Evolutionary conservation across 2,797 vertebrate species (phyloP), one percentile per base, ranked within the genome.

Genomic region (Fistularia tabacaria): DNA sequence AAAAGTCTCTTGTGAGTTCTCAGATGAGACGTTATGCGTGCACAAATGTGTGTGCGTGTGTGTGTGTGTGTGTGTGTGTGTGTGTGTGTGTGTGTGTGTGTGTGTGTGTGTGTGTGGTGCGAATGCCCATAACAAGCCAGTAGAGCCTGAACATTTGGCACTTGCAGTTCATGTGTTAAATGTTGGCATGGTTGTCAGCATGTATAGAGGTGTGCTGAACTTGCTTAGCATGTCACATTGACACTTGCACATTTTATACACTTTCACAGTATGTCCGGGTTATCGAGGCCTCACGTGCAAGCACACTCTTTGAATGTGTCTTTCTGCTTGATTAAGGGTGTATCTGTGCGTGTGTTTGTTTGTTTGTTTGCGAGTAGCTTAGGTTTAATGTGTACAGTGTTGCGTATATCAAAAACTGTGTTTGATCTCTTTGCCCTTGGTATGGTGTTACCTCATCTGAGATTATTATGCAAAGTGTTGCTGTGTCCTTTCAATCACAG

Each of bases 91-190:
- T n/a, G 56, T 43, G 58, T 64, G 46, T 54, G 62, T 47, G 45
- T 59, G 52, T 48, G 58, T 51, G 45, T 62, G 56, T 54, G 49
- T 49, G 59, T 43, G 49, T 60, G 11, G 57, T 2, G 59, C 60
- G 79, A 74, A 64, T 70, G 73, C 62, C 69, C 76, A 65, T 73
- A 79, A 83, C 72, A 78, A 81, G 73, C 71, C 79, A 87, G 60
- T 71, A 64, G 81, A 82, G 78, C 84, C 78, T 87, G 81, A 88
- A 86, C 73, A 51, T 57, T 74, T 84, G 84, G 78, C 81, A 84
- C 81, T 59, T 69, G 69, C 77, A 84, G 81, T 85, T 84, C 82
- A 87, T 81, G 81, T 85, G 85, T 88, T 86, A 83, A 87, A 89
- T 80, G 77, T 77, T 72, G 76, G 78, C 79, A 85, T 83, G 84